Evolutionary conservation across 2,797 vertebrate species (phyloP).

Genomic region (Scleropages formosus): DNA sequence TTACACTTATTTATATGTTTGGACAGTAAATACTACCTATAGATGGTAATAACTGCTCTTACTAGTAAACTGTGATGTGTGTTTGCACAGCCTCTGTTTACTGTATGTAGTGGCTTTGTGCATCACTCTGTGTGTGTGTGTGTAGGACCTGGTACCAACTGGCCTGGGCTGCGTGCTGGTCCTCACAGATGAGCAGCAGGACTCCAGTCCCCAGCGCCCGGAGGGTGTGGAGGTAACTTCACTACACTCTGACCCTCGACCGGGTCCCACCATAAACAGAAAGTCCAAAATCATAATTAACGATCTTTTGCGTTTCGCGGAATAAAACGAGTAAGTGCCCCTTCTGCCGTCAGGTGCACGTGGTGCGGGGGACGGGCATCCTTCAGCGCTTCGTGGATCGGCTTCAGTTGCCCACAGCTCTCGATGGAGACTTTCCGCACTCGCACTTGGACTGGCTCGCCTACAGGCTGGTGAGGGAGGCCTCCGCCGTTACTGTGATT

Average conservation of each 20-base stretch:
- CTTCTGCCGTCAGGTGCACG: slow-evolving; percentile 56
- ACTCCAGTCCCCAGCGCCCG: slow-evolving; percentile 42
- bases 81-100: too few species aligned
- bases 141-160: slow-evolving; percentile 58
- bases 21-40: too few species aligned
- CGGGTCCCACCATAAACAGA: not conserved
- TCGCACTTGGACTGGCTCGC: slow-evolving; percentile 70
- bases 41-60: too few species aligned
- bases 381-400: slow-evolving; percentile 72
- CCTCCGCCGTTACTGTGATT: not conserved
- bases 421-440: slow-evolving; percentile 73
- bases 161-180: slow-evolving; percentile 69
- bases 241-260: not conserved
- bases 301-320: too few species aligned
- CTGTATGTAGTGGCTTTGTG: not conserved
- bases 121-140: not conserved
- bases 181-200: slow-evolving; percentile 66
- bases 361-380: slow-evolving; percentile 60
- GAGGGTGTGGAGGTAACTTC: slow-evolving; percentile 63
- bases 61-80: too few species aligned
- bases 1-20: too few species aligned
- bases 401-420: slow-evolving; percentile 65
- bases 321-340: too few species aligned
- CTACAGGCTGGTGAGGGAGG: slow-evolving; percentile 67
- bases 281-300: slow-evolving; percentile 4